Evolutionary conservation across 2,797 vertebrate species (phyloP).

Genomic region (Smutsia temminckii): DNA sequence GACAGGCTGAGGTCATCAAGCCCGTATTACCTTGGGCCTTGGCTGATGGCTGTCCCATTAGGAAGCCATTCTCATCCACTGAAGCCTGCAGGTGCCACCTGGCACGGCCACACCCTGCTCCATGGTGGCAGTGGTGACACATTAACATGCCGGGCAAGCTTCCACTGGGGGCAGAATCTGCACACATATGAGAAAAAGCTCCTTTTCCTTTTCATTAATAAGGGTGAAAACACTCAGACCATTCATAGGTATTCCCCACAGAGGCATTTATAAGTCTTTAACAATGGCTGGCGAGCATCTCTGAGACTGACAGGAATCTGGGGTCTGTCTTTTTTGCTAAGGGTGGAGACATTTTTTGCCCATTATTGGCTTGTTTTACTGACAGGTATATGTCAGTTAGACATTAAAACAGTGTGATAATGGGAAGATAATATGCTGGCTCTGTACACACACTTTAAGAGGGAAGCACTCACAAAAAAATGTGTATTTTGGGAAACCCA

Average conservation of each 20-base stretch:
- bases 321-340: slow-evolving; percentile 43
- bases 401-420: slow-evolving; percentile 55
- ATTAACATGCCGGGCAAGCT: background rate
- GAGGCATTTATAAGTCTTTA: background rate
- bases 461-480: slow-evolving; percentile 38
- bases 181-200: background rate
- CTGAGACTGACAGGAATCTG: background rate
- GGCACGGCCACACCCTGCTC: background rate
- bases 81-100: slow-evolving; percentile 19
- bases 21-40: background rate
- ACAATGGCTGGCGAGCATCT: background rate
- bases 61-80: background rate
- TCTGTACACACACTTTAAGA: slow-evolving; percentile 52
- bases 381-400: slow-evolving; percentile 60
- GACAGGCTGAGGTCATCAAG: background rate
- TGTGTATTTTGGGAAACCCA: slow-evolving; percentile 57
- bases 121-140: background rate
- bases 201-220: slow-evolving; percentile 19
- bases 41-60: background rate
- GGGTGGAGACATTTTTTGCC: slow-evolving; percentile 32
- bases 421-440: slow-evolving; percentile 42
- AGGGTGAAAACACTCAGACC: background rate
- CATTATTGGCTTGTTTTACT: slow-evolving; percentile 58
- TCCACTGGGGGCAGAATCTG: background rate
- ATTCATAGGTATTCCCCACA: background rate